Evolutionary conservation across 2,113 vertebrate genomes (phyloP), one percentile per base, ranked within the genome.

Genomic region (Vimba vimba): DNA sequence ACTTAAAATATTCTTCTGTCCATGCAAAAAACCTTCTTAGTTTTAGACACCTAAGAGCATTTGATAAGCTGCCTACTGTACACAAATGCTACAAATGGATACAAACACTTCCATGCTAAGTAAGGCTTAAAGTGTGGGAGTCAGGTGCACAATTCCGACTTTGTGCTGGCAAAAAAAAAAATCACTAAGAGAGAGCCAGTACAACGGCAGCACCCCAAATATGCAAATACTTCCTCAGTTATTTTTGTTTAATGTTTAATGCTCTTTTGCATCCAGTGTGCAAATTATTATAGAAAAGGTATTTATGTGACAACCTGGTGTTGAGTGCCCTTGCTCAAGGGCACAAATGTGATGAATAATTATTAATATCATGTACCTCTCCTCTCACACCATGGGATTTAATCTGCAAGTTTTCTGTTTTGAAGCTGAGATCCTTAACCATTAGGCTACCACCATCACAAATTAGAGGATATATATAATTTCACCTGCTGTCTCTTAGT

Each of bases 401-500:
- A 23, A 43, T 43, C 33, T 12, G 36, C 19, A 71, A 71, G 9
- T 9, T 73, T 73, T 73, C 36, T 57, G 52, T 78, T 78, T 78
- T 78, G 33, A 33, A 79, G 21, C 21, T 4, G 10, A 39, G 21
- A 78, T 57, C 52, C 15, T 59, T 36, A 60, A 60, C 21, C 77
- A 59, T 60, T 39, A 39, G 33, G 21, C 33, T 39, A 39, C 76
- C 30, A 60, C 21, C 23, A 52, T 68, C 27, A 66, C n/a, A 52
- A 82, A 69, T 30, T 33, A 82, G 9, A 68, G 2, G 80, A 68
- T 68, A 69, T 82, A 68, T 52, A 68, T 82, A 52, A 69, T 52
- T 71, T 73, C 25, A 73, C 64, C 47, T 71, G 45, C 66, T 71
- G 27, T 39, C 47, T 79, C 77, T 79, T 79, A 60, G 77, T 79